phyloP scores from a whole-genome alignment of 2,797 vertebrate species.

The Poeciliopsis infans region DNA sequence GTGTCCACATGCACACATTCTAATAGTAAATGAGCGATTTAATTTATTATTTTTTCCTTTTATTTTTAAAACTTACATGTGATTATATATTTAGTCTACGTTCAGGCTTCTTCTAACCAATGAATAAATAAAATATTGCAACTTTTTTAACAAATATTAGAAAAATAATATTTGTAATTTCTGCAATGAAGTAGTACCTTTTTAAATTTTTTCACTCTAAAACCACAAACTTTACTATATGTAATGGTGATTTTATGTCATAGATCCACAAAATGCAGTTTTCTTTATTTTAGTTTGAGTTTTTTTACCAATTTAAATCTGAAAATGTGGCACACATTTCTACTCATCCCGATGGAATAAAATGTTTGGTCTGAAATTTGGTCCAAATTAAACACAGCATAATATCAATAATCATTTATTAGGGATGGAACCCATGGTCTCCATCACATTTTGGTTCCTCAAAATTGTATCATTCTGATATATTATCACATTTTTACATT shows the following conservation, averaged over 20 bases:
- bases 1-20: slow-evolving; percentile 52
- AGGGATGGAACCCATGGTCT: too few species aligned
- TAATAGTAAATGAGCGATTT: slow-evolving; percentile 48
- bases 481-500: not conserved
- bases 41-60: slow-evolving; percentile 25
- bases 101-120: not conserved
- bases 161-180: not conserved
- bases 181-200: not conserved
- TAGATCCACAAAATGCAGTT: too few species aligned
- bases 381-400: too few species aligned
- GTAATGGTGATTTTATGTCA: not conserved
- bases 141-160: too few species aligned
- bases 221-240: not conserved
- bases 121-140: not conserved
- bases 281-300: too few species aligned
- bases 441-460: too few species aligned
- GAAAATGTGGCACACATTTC: not conserved
- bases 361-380: too few species aligned
- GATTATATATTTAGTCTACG: not conserved
- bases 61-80: slow-evolving; percentile 47
- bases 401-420: too few species aligned
- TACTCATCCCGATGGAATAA: not conserved
- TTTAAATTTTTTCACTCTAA: not conserved
- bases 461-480: not conserved
- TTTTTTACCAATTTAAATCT: not conserved